These are phyloP conservation scores for Eira barbara DNA, from an alignment of 2,113 vertebrate genomes.

Conservation along the genomic window DNA sequence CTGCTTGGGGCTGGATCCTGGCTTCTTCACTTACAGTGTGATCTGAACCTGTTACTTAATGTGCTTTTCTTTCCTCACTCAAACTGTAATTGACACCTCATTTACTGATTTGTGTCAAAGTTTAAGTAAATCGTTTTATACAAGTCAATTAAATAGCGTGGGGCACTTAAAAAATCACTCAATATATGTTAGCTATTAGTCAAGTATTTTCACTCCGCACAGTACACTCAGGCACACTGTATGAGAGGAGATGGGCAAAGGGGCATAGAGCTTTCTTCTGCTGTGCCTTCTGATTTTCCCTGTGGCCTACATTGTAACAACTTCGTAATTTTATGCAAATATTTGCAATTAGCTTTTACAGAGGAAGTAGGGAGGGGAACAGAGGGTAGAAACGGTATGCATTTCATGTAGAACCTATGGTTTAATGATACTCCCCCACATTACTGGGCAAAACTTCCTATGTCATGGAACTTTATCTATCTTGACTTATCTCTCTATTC, in stretches of 20 bases:
- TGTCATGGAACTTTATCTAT: slow-evolving; percentile 6
- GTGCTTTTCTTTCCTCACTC: not conserved
- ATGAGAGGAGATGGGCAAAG: not conserved
- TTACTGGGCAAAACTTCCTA: not conserved
- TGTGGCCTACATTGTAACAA: not conserved
- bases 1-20: not conserved
- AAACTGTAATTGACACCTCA: not conserved
- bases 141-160: not conserved
- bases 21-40: not conserved
- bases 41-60: not conserved
- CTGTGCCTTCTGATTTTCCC: not conserved
- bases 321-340: not conserved
- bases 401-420: not conserved
- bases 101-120: not conserved
- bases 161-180: not conserved
- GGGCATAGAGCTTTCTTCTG: not conserved
- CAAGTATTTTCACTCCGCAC: not conserved
- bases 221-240: not conserved
- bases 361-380: not conserved
- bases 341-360: not conserved
- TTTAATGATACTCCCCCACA: not conserved
- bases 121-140: not conserved
- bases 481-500: slow-evolving; percentile 37
- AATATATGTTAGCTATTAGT: not conserved
- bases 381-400: not conserved